Evolutionary conservation across 2,113 vertebrate genomes (phyloP), one percentile per base, ranked within the genome.

Genomic region (Hirundichthys speculiger): DNA sequence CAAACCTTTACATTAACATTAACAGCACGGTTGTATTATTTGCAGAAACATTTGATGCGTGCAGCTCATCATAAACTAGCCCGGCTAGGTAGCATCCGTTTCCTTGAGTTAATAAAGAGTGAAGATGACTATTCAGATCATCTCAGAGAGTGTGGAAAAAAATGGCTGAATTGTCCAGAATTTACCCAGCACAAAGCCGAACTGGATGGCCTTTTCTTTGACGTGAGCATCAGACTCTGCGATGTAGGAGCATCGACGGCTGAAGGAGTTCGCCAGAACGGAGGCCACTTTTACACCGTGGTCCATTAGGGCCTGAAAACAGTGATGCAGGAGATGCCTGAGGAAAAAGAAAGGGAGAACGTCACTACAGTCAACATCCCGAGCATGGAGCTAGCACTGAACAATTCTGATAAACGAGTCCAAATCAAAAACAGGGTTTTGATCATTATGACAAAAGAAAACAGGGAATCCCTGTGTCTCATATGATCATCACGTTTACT

Each of bases 301-400:
- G 88, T 99, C 98, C 98, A 99, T 99, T 69, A 99, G 83, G 50
- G 98, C 97, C 88, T 99, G 98, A 84, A 99, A 98, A 79, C 98
- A 99, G 91, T 99, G 98, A 90, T 99, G 98, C 82, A 99, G 94
- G 50, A 99, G 94, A 86, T 99, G 97, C 74, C 97, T 99, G 87
- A 73, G 6, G 77, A 71, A 34, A 10, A 4, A 27, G 3, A 27
- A 27, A 27, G 6, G 40, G 13, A 55, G 46, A 25, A 10, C 13
- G 73, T 40, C 2, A 15, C 13, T 15, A 27, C 25, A 27, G 25
- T 27, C 25, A 6, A 6, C 25, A 27, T 27, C 25, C 3, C 3
- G 25, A 27, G 25, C 25, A 27, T 27, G 25, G 3, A 27, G 6
- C 6, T 6, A 27, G 25, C 6, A 4, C 25, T 4, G 25, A 27